A percentile compares a stretch with the other conserved stretches of the same genome.
Evolutionary conservation across 2,888 invertebrate genomes (phyloP).

Genomic region (Coenonympha glycerion): DNA sequence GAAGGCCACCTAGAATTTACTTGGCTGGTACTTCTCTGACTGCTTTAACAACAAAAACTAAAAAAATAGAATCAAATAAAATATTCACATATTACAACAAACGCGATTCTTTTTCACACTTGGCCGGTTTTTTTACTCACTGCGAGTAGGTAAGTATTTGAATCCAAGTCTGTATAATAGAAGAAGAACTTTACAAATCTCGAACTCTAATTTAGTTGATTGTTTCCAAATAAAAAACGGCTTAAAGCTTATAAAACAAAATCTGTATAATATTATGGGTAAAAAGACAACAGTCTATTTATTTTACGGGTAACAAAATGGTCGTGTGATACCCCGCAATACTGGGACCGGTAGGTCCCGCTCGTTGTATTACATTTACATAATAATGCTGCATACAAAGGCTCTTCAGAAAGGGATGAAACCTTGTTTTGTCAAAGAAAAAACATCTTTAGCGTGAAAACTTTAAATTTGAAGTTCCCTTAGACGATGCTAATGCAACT

Average conservation of each 20-base stretch:
- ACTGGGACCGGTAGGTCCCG: constrained; percentile 52
- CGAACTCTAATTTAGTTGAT: too few relatives aligned
- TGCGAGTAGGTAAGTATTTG: too few relatives aligned
- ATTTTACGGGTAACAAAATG: constrained; percentile 48
- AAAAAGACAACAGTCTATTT: constrained; percentile 8
- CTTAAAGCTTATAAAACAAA: not conserved
- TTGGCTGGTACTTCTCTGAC: too few relatives aligned
- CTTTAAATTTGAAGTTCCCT: constrained; percentile 40
- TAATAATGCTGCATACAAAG: constrained; percentile 66
- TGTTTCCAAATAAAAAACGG: too few relatives aligned
- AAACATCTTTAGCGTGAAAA: constrained; percentile 45
- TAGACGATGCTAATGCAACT: constrained; percentile 39
- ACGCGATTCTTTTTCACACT: too few relatives aligned
- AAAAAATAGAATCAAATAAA: too few relatives aligned
- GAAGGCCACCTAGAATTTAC: too few relatives aligned
- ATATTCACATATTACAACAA: too few relatives aligned
- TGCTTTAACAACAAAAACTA: too few relatives aligned
- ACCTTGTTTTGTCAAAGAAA: constrained; percentile 45
- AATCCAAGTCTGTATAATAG: too few relatives aligned
- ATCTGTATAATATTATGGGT: not conserved
- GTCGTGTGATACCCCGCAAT: constrained; percentile 50
- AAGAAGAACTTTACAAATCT: too few relatives aligned
- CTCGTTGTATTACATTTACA: constrained; percentile 67
- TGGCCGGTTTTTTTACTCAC: too few relatives aligned
- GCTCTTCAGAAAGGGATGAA: constrained; percentile 50